Evolutionary conservation across 2,113 vertebrate genomes (phyloP).

Genomic region (Pogona vitticeps): DNA sequence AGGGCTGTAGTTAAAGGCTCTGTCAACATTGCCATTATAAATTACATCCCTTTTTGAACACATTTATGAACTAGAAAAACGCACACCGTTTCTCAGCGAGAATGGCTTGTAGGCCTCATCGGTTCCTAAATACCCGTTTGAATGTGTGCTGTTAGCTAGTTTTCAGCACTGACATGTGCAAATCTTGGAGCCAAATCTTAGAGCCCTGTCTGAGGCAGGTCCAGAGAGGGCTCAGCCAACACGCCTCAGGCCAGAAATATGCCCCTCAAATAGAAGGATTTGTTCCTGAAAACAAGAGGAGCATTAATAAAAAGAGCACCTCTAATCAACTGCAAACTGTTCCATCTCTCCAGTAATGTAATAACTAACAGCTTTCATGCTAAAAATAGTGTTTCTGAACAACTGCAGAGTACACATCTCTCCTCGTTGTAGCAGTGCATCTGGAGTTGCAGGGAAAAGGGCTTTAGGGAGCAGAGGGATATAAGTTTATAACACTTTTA

Average conservation of each 20-base stretch:
- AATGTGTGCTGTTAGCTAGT: conserved; percentile 62
- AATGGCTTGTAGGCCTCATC: conserved; percentile 64
- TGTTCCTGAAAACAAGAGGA: background rate
- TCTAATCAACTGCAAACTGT: background rate
- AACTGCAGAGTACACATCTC: too few species aligned
- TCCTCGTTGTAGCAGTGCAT: background rate
- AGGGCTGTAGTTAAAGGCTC: conserved; percentile 53
- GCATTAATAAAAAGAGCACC: background rate
- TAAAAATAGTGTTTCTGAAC: too few species aligned
- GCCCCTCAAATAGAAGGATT: background rate
- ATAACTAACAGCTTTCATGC: too few species aligned
- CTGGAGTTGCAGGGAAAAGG: background rate
- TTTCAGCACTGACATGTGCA: conserved; percentile 49
- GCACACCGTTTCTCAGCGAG: conserved; percentile 56
- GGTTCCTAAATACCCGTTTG: conserved; percentile 67
- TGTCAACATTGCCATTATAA: conserved; percentile 58
- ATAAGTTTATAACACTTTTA: background rate
- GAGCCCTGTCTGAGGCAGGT: conserved; percentile 14
- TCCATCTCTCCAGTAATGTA: too few species aligned
- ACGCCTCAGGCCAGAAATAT: background rate
- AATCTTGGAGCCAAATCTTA: conserved; percentile 30
- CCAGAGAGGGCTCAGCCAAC: background rate
- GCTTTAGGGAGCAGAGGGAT: background rate
- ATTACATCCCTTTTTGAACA: conserved; percentile 68
- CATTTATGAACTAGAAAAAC: conserved; percentile 60